Evolutionary conservation across 2,797 vertebrate genomes (phyloP), one percentile per base, ranked within the genome.

Genomic region (Rhadinocentrus ornatus): DNA sequence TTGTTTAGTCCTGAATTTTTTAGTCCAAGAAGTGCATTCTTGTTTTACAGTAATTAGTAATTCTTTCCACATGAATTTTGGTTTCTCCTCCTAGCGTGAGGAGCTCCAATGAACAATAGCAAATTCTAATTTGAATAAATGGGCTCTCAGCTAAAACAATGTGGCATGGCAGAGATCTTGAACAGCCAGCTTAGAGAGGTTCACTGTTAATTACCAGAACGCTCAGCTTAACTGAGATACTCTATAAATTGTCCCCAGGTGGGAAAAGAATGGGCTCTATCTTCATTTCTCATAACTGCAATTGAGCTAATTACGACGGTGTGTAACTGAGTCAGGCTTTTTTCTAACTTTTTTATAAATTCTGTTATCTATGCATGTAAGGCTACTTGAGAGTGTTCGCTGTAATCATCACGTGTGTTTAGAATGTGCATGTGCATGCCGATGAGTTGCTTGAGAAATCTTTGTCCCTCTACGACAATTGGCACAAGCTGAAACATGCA

Each of bases 201-300:
- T 89, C 88, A 58, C 78, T 81, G 84, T 86, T 93, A 91, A 93
- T 94, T 91, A 92, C 88, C 75, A 87, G 69, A 80, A 77, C 82
- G 85, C 79, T 88, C 78, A 87, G 77, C 74, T 75, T 81, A 71
- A 86, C 85, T 80, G 68, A 82, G 85, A 91, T 66, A 82, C 76
- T 86, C 85, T 77, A 80, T 88, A 92, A 93, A 94, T 91, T 92
- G 91, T 93, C 86, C 92, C 89, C 91, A 94, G 90, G 92, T 93
- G 92, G 86, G 81, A 73, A 87, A 92, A 93, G 86, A 92, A 93
- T 90, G 77, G 85, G 73, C 85, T 81, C 75, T 77, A 86, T 86
- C 78, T 83, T 90, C 77, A 86, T 91, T 90, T 87, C 82, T 90
- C 88, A 92, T 88, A 84, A 80, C 86, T 89, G 88, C 81, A 86